These are phyloP conservation scores for Ptychoptera albimana DNA, from an alignment of 2,888 invertebrate genomes.

Conservation along the genomic window DNA sequence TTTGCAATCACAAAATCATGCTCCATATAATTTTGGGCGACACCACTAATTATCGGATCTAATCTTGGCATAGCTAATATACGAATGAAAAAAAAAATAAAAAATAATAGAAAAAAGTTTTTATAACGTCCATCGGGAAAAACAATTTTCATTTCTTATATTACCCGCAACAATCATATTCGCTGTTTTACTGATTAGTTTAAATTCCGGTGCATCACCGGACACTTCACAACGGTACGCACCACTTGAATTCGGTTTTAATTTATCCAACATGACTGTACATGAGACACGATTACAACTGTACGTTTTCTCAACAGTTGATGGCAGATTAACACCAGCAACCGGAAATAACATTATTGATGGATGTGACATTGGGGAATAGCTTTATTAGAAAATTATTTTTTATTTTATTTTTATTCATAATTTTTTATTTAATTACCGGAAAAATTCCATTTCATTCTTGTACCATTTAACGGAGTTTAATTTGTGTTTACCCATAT, in stretches of 20 bases:
- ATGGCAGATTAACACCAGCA: conserved; percentile 18
- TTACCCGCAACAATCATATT: conserved; percentile 41
- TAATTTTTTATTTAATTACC: conserved; percentile 17
- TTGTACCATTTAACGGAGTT: conserved; percentile 38
- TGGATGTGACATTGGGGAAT: conserved; percentile 24
- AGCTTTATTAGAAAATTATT: conserved; percentile 15
- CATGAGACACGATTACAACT: conserved; percentile 24
- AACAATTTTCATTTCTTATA: no score
- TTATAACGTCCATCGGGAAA: no score
- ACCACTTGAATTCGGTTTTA: conserved; percentile 28
- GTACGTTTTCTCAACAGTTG: conserved; percentile 18
- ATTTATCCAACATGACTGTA: conserved; percentile 22
- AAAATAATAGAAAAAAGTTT: no score
- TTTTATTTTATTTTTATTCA: no score
- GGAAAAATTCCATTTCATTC: conserved; percentile 34
- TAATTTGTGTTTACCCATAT: conserved; percentile 32
- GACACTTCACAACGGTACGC: conserved; percentile 44
- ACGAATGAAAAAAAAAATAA: no score
- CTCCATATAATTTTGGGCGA: conserved; percentile 20
- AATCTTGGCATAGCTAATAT: conserved; percentile 26
- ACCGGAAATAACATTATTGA: conserved; percentile 23
- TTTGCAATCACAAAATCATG: conserved; percentile 25
- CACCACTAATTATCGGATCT: conserved; percentile 25
- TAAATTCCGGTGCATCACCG: conserved; percentile 40
- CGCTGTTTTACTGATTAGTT: conserved; percentile 34